Conservation (phyloP, 30 jellyfish, hydroid and myxozoan genomes). For the Rhopilema esculentum region DNA sequence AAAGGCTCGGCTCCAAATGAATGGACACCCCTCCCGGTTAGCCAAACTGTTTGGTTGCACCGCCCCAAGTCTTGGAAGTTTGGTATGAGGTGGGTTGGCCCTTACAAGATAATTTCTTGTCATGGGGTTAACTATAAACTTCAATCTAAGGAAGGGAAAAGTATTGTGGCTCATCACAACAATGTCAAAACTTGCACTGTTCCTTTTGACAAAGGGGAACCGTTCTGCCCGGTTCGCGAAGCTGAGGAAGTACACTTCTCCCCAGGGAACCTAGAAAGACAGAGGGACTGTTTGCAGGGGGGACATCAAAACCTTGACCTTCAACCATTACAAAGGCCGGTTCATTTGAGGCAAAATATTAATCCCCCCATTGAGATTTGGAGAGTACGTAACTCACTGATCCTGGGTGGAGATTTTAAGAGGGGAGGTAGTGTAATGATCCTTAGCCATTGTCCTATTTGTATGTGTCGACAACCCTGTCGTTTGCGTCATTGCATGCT, state of each 20-base stretch:
- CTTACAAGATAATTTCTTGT: constrained; percentile 6
- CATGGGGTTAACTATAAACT: constrained; percentile 10
- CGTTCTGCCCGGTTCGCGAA: constrained; percentile 27
- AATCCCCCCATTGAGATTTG: constrained; percentile 13
- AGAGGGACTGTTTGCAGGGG: constrained; percentile 13
- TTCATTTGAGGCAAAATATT: constrained; percentile 6
- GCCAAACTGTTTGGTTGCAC: constrained; percentile 53
- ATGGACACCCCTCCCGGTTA: constrained; percentile 22
- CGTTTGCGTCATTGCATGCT: not conserved
- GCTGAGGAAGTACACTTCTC: constrained; percentile 13
- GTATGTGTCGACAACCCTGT: not conserved
- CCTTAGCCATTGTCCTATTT: not conserved
- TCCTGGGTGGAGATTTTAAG: constrained; percentile 14
- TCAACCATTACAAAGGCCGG: constrained; percentile 18
- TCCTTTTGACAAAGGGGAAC: constrained; percentile 19
- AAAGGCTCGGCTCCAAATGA: not conserved
- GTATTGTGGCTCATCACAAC: constrained; percentile 48
- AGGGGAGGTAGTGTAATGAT: constrained; percentile 31
- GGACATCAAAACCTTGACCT: constrained; percentile 8
- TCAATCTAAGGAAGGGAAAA: constrained; percentile 33
- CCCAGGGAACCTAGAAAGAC: constrained; percentile 1
- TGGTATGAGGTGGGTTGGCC: constrained; percentile 45
- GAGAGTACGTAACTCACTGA: constrained; percentile 30
- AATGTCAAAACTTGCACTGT: constrained; percentile 23
- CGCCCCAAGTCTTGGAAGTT: constrained; percentile 50